These are phyloP conservation scores for Spinibarbus caldwelli DNA, from an alignment of 2,797 vertebrate species.

Conservation along the genomic window DNA sequence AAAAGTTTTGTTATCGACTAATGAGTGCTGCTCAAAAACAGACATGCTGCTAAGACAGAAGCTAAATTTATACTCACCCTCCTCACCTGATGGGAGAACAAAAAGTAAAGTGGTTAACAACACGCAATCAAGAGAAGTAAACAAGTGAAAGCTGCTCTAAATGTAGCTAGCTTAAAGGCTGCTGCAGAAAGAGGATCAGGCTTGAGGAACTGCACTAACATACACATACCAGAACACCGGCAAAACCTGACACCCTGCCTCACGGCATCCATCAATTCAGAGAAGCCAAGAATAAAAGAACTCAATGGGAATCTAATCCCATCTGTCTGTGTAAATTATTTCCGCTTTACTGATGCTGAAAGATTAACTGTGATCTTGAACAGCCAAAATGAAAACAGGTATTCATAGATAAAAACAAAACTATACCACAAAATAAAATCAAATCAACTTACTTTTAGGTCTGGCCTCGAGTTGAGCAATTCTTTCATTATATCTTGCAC, in stretches of 20 bases:
- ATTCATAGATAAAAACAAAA: background rate
- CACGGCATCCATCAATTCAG: background rate
- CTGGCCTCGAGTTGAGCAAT: constrained; percentile 58
- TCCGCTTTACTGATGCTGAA: background rate
- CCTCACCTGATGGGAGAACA: constrained; percentile 28
- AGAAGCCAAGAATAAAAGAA: background rate
- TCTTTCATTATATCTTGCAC: constrained; percentile 66
- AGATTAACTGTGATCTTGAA: background rate
- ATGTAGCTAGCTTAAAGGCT: constrained; percentile 6
- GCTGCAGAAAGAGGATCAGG: constrained; percentile 18
- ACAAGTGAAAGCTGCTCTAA: constrained; percentile 27
- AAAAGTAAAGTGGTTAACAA: constrained; percentile 18
- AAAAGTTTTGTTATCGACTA: background rate
- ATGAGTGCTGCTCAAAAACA: background rate
- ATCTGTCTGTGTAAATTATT: constrained; percentile 9
- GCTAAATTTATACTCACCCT: constrained; percentile 30
- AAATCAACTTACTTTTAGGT: constrained; percentile 67
- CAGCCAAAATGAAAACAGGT: background rate
- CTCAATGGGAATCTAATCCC: background rate
- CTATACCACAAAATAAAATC: background rate
- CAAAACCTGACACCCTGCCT: background rate
- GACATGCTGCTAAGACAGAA: constrained; percentile 4
- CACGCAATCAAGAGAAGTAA: constrained; percentile 7
- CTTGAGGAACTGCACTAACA: constrained; percentile 27
- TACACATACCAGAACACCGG: constrained; percentile 59